phyloP scores from a whole-genome alignment of 2,888 invertebrate species.

The Idaea aversata region DNA sequence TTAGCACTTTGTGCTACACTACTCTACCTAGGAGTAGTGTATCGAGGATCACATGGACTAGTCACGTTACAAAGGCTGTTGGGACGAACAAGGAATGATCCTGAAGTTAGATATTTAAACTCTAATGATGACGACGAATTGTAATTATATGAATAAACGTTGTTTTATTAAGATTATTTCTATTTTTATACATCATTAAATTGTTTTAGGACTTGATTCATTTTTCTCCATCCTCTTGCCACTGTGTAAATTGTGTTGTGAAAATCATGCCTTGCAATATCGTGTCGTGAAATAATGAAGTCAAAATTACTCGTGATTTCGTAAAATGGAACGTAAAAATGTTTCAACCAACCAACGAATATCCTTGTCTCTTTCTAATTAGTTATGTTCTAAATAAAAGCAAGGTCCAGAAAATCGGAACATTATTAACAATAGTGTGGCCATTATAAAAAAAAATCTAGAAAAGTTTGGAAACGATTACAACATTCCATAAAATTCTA shows the following conservation, averaged over 20 bases:
- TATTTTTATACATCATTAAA: background rate
- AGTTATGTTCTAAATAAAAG: background rate
- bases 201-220: background rate
- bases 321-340: background rate
- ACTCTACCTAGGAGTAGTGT: conserved; percentile 25
- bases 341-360: background rate
- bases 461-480: background rate
- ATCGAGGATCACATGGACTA: conserved; percentile 31
- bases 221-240: too few species aligned
- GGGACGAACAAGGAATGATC: conserved; percentile 42
- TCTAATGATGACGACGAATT: conserved; percentile 46
- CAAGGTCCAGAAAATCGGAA: background rate
- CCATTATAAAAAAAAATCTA: too few species aligned
- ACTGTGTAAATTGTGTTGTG: too few species aligned
- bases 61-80: conserved; percentile 47
- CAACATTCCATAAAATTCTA: background rate
- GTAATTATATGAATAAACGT: background rate
- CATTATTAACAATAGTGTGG: background rate
- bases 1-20: conserved; percentile 29
- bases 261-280: too few species aligned
- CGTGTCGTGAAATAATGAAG: background rate
- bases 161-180: background rate
- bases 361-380: background rate
- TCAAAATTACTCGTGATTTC: background rate
- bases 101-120: conserved; percentile 62